A percentile compares a stretch with the other conserved stretches of the same genome.
Evolutionary conservation across 2,113 vertebrate genomes (phyloP).

Genomic region (cattle (Bos taurus)): ARS-UCD2.0 NC_037344.1:65698501-65699000

Average conservation of each 20-base stretch:
- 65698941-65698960: rapidly evolving
- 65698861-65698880: neutral
- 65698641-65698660: neutral
- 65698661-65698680: neutral
- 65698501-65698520: neutral
- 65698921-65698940: neutral
- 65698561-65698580: neutral
- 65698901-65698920: neutral
- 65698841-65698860: neutral
- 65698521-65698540: neutral
- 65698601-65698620: neutral
- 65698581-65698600: rapidly evolving
- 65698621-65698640: neutral
- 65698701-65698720: neutral
- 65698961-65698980: neutral
- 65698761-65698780: rapidly evolving
- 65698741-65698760: rapidly evolving
- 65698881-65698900: neutral
- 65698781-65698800: rapidly evolving
- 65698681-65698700: rapidly evolving
- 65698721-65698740: rapidly evolving
- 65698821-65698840: neutral
- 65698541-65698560: neutral
- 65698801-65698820: rapidly evolving
- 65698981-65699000: rapidly evolving